phyloP scores from a whole-genome alignment of 1,140 invertebrate genomes.

The Brachionus manjavacas region DNA sequence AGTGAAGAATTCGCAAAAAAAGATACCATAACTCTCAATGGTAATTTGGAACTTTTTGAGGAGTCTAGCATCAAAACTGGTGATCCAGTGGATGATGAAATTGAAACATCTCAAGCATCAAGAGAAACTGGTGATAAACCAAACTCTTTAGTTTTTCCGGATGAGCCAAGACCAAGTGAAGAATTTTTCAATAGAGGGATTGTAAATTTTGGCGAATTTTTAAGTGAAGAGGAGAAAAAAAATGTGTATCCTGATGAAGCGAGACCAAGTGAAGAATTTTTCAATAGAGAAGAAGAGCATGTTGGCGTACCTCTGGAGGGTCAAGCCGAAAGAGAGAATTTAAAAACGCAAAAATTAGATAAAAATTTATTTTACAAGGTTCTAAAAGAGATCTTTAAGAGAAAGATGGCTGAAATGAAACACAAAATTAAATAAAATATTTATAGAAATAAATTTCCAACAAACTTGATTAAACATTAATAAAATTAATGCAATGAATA shows the following conservation, averaged over 20 bases:
- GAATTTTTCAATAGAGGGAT: not conserved
- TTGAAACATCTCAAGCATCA: too few species aligned
- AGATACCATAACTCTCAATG: not conserved
- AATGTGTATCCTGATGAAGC: not conserved
- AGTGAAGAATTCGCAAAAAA: conserved; percentile 8
- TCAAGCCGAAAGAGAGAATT: not conserved
- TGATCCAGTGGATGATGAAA: not conserved
- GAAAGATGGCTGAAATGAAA: not conserved
- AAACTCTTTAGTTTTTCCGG: not conserved
- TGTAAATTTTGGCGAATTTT: not conserved
- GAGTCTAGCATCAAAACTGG: not conserved
- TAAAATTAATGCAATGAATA: not conserved
- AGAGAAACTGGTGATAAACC: not conserved
- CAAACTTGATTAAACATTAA: not conserved
- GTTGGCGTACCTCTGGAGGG: not conserved
- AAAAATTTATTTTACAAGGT: not conserved
- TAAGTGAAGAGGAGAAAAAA: not conserved
- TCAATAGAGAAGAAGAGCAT: not conserved
- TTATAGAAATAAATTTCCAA: not conserved
- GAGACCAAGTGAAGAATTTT: not conserved
- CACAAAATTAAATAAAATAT: not conserved
- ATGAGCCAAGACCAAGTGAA: conserved; percentile 28
- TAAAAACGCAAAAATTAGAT: not conserved
- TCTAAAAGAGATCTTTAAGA: not conserved
- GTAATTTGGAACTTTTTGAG: too few species aligned